Percentiles rank a stretch among this genome's conserved stretches.
phyloP scores from a whole-genome alignment of 2,797 vertebrate species.

The Alca torda region DNA sequence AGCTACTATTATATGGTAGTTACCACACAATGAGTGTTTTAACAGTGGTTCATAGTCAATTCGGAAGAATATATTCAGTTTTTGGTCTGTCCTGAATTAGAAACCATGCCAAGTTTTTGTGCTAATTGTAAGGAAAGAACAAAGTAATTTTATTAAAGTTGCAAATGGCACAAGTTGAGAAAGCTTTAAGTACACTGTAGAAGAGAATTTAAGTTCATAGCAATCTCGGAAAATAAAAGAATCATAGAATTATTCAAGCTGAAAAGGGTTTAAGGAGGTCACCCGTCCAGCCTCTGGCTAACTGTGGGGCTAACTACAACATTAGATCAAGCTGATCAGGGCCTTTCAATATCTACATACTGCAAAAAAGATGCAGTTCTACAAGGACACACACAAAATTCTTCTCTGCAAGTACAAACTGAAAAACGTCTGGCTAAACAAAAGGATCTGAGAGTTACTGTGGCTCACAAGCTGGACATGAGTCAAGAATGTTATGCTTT shows the following conservation, averaged over 20 bases:
- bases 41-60: background rate
- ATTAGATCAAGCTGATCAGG: background rate
- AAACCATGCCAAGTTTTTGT: background rate
- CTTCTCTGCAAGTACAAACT: background rate
- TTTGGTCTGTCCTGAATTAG: background rate
- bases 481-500: slow-evolving; percentile 38
- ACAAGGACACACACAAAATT: background rate
- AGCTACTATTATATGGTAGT: background rate
- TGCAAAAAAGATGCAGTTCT: background rate
- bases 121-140: background rate
- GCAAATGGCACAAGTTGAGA: background rate
- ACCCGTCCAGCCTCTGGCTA: background rate
- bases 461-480: background rate
- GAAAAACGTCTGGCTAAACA: background rate
- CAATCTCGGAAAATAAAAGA: background rate
- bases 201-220: background rate
- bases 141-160: background rate
- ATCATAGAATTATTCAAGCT: background rate
- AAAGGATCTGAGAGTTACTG: background rate
- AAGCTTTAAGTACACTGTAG: background rate
- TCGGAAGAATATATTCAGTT: background rate
- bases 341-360: background rate
- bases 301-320: background rate
- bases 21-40: background rate
- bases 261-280: background rate